Percentiles rank a stretch among this genome's conserved stretches.
phyloP scores from a whole-genome alignment of 2,113 vertebrate genomes.

The Serinus canaria region DNA sequence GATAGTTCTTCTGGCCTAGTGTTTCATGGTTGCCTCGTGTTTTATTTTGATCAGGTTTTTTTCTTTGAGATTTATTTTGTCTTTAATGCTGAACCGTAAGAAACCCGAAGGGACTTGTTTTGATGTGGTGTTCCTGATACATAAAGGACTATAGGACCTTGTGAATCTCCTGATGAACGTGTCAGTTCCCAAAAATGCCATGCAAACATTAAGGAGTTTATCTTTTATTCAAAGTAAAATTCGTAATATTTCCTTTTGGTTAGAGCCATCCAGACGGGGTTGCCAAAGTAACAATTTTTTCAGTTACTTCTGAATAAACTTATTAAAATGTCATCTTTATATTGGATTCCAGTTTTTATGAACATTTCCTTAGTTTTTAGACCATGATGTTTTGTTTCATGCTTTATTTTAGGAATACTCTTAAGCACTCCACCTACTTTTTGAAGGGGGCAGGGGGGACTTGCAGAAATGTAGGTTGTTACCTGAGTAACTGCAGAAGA shows the following conservation, averaged over 20 bases:
- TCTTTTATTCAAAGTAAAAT: background rate
- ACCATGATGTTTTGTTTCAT: background rate
- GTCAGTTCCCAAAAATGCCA: background rate
- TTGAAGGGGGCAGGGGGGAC: background rate
- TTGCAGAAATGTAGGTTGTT: background rate
- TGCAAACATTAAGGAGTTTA: background rate
- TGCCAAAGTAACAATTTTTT: slow-evolving; percentile 13
- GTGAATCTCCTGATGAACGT: background rate
- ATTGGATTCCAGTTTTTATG: slow-evolving; percentile 52
- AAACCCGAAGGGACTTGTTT: background rate
- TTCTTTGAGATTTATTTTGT: slow-evolving; percentile 3
- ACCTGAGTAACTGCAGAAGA: background rate
- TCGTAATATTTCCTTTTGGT: background rate
- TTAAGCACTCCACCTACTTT: background rate
- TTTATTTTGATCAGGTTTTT: background rate
- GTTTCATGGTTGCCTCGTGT: background rate
- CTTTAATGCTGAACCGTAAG: background rate
- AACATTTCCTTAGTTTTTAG: background rate
- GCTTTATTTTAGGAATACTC: background rate
- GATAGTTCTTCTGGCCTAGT: background rate
- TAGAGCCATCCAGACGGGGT: background rate
- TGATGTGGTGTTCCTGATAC: background rate
- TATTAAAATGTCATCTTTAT: slow-evolving; percentile 42
- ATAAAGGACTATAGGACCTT: background rate
- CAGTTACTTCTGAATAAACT: slow-evolving; percentile 24